Evolutionary conservation across 2,113 vertebrate species (phyloP).

Genomic region (Festucalex cinctus): DNA sequence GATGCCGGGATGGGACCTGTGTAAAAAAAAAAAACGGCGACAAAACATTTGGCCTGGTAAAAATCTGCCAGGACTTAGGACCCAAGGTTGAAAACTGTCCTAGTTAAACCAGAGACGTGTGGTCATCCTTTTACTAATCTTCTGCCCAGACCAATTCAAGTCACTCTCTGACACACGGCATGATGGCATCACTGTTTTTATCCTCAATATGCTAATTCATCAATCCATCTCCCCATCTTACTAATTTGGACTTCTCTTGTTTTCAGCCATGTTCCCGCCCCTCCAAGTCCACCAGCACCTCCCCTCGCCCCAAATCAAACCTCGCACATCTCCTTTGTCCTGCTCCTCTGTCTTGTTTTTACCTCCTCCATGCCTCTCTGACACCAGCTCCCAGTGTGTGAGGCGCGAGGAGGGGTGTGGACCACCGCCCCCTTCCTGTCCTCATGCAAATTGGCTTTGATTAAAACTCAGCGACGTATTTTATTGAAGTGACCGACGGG

Average conservation of each 20-base stretch:
- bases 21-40: no score
- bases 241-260: constrained; percentile 57
- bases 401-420: constrained; percentile 12
- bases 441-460: constrained; percentile 65
- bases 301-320: constrained; percentile 25
- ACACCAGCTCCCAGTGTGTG: constrained; percentile 31
- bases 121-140: constrained; percentile 27
- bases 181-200: constrained; percentile 42
- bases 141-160: constrained; percentile 33
- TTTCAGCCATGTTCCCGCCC: constrained; percentile 34
- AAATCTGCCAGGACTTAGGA: no score
- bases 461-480: constrained; percentile 68
- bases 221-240: constrained; percentile 58
- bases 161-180: constrained; percentile 14
- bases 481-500: constrained; percentile 58
- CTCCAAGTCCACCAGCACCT: constrained; percentile 19
- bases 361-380: constrained; percentile 23
- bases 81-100: no score
- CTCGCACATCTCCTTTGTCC: constrained; percentile 19
- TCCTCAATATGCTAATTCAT: constrained; percentile 53
- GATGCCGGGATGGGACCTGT: no score
- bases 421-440: constrained; percentile 24
- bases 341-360: constrained; percentile 13
- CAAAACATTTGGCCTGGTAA: no score
- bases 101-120: no score